Evolutionary conservation across 1,140 invertebrate species (phyloP).

Genomic region (Zophobas atratus): DNA sequence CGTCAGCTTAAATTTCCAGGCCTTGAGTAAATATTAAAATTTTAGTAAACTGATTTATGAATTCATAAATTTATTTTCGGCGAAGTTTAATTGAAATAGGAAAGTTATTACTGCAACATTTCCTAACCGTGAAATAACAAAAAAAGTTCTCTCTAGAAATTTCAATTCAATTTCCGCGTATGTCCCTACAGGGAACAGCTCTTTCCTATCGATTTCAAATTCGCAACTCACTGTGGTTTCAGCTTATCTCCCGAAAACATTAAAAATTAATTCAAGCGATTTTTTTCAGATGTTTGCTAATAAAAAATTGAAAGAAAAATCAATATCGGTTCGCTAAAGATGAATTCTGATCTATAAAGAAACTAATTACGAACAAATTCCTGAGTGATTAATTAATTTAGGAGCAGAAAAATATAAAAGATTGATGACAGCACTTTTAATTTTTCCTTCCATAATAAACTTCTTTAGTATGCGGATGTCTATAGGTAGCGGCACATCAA

Average conservation of each 20-base stretch:
- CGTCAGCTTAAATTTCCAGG: conserved; percentile 20
- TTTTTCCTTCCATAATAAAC: background rate
- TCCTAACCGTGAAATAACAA: conserved; percentile 11
- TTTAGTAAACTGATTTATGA: conserved; percentile 36
- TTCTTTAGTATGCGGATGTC: background rate
- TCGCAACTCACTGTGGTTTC: conserved; percentile 39
- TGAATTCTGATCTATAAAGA: conserved; percentile 24
- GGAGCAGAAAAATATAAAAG: background rate
- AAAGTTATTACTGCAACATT: conserved; percentile 21
- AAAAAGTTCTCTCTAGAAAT: conserved; percentile 38
- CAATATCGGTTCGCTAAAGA: conserved; percentile 12
- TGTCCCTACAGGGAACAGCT: conserved; percentile 37
- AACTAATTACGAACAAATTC: conserved; percentile 22
- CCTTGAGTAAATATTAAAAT: conserved; percentile 34
- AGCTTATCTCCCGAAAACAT: conserved; percentile 33
- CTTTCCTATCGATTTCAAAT: conserved; percentile 41
- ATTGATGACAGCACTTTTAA: conserved; percentile 23
- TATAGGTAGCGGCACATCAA: background rate
- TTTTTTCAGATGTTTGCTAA: background rate
- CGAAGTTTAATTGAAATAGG: conserved; percentile 36
- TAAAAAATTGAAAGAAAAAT: conserved; percentile 21
- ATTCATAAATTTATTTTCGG: conserved; percentile 6
- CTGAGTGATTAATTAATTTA: conserved; percentile 32
- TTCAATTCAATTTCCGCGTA: conserved; percentile 39
- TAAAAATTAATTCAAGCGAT: conserved; percentile 19